These are phyloP conservation scores for Episyrphus balteatus DNA, from an alignment of 1,140 invertebrate species.

Conservation along the genomic window DNA sequence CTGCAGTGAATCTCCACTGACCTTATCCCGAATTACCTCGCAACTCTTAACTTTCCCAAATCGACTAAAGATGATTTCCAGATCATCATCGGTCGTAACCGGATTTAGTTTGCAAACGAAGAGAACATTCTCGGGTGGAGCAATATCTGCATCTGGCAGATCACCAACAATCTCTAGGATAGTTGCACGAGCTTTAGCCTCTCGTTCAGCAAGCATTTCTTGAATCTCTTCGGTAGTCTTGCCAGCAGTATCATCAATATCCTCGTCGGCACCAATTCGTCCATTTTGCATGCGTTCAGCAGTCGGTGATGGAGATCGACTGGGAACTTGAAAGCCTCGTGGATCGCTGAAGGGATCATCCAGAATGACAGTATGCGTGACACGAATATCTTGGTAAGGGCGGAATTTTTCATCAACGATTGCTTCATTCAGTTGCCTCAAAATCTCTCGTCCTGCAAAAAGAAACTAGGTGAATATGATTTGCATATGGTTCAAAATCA, in stretches of 20 bases:
- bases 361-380: constrained; percentile 93
- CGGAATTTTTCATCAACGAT: constrained; percentile 85
- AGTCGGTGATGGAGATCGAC: constrained; percentile 77
- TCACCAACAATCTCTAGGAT: constrained; percentile 99
- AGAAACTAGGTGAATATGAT: background rate
- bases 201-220: constrained; percentile 80
- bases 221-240: constrained; percentile 72
- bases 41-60: constrained; percentile 92
- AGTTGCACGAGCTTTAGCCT: constrained; percentile 92
- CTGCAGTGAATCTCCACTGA: constrained; percentile 89
- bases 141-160: constrained; percentile 91
- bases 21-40: constrained; percentile 93
- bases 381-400: constrained; percentile 93
- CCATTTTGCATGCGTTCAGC: constrained; percentile 69
- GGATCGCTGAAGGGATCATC: constrained; percentile 95
- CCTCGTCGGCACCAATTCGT: constrained; percentile 88
- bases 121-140: constrained; percentile 96
- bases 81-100: constrained; percentile 93
- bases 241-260: constrained; percentile 83
- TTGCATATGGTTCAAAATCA: too few species aligned
- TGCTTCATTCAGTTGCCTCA: constrained; percentile 84
- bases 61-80: constrained; percentile 95
- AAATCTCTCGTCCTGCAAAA: constrained; percentile 57
- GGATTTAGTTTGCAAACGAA: constrained; percentile 99
- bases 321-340: constrained; percentile 60